These are phyloP conservation scores for Nephrotoma flavescens DNA, from an alignment of 2,888 invertebrate species.

Conservation along the genomic window DNA sequence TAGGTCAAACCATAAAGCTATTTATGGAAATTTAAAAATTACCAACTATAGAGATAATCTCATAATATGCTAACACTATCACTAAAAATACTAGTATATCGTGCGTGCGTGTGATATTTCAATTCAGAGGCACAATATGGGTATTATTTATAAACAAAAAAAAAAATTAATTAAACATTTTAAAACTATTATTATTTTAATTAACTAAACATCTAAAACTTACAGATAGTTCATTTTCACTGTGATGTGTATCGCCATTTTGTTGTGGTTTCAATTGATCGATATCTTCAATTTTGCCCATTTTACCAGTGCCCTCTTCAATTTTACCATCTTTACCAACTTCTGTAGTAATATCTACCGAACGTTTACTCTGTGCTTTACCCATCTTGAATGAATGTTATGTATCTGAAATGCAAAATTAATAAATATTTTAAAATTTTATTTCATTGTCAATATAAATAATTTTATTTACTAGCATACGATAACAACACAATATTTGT, in stretches of 20 bases:
- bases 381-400: conserved; percentile 42
- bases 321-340: conserved; percentile 40
- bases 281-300: conserved; percentile 62
- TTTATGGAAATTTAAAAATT: neutral
- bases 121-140: neutral
- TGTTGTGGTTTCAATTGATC: conserved; percentile 59
- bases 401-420: conserved; percentile 31
- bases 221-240: conserved; percentile 26
- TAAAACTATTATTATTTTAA: neutral
- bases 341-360: conserved; percentile 69
- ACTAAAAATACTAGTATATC: neutral
- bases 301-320: conserved; percentile 49
- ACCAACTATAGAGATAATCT: neutral
- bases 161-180: neutral
- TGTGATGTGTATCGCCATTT: conserved; percentile 53
- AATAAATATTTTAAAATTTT: neutral
- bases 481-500: neutral
- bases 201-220: conserved; percentile 4
- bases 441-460: neutral
- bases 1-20: neutral
- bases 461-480: neutral
- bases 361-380: conserved; percentile 75
- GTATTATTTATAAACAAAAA: neutral
- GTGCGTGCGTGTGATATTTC: neutral
- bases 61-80: neutral